Base-by-base conservation (phyloP, 2,113 vertebrate species). In the Campylomormyrus numenius region DNA sequence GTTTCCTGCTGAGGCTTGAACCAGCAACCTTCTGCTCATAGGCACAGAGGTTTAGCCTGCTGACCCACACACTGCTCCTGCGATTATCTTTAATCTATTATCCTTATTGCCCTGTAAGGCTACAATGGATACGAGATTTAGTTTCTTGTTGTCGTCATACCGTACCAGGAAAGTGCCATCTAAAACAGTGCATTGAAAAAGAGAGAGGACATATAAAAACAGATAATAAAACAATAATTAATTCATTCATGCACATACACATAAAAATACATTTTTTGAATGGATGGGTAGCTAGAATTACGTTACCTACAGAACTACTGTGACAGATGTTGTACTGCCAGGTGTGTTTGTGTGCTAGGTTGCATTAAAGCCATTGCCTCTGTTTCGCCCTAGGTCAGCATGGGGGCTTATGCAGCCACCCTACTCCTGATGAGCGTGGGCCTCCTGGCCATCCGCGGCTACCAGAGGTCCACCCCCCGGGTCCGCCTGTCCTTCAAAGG, bases 401-500 rank as follows among this genome's bases (percentile, higher is more conserved):
- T 95, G 95, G 94, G 94, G 94, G 93, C 93, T 91, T 93, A 92
- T 93, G 93, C 93, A 92, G 91, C 92, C 90, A 92, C 90, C 42
- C 93, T 95, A 89, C 93, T 96, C 90, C 93, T 96, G 92, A 92
- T 95, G 92, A 94, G 93, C 91, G 52, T 94, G 0, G 95, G 94
- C 93, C 93, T 96, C 93, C 95, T 92, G 86, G 89, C 91, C 92
- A 92, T 93, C 92, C 93, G 58, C 56, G 93, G 93, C 92, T 91
- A 94, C 93, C 95, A 94, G 91, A 95, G 94, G 91, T 93, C 94
- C 6, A 92, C 96, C 46, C 95, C 96, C 6, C 92, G 96, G 93
- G 95, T 96, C 89, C 95, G 92, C 90, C 95, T 96, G 92, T 93
- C 95, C 89, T 96, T 95, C 93, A 96, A 96, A 96, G 96, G 96